Percentiles rank a stretch among this genome's conserved stretches.
phyloP scores from a whole-genome alignment of 2,113 vertebrate species.

The Athene cunicularia region DNA sequence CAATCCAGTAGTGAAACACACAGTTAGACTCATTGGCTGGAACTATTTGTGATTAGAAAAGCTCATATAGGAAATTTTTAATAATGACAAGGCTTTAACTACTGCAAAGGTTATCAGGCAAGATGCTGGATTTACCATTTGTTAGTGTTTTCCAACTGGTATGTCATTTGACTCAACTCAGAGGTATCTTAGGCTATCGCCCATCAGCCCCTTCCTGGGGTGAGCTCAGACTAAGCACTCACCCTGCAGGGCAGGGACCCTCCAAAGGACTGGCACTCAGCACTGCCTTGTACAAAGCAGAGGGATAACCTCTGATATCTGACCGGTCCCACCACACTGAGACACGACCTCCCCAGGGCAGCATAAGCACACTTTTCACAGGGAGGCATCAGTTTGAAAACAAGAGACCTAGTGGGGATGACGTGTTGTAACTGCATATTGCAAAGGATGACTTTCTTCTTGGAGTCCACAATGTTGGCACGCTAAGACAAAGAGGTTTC shows the following conservation, averaged over 20 bases:
- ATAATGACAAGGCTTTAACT: neutral
- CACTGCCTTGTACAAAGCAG: neutral
- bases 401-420: rapidly evolving
- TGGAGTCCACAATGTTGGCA: rapidly evolving
- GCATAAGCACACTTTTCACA: neutral
- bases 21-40: neutral
- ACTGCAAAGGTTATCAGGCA: neutral
- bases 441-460: neutral
- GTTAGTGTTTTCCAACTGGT: neutral
- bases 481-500: neutral
- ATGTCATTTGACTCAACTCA: rapidly evolving
- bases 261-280: neutral
- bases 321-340: neutral
- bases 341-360: rapidly evolving
- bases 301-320: neutral
- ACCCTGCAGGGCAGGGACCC: too few species aligned
- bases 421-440: neutral
- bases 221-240: neutral
- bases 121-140: neutral
- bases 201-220: neutral
- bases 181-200: neutral
- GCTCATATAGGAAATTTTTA: neutral
- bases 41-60: neutral
- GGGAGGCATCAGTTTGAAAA: neutral
- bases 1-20: neutral